A percentile compares a stretch with the other conserved stretches of the same genome.
Evolutionary conservation across 2,888 invertebrate species (phyloP).

Genomic region (Drosophila mettleri): DNA sequence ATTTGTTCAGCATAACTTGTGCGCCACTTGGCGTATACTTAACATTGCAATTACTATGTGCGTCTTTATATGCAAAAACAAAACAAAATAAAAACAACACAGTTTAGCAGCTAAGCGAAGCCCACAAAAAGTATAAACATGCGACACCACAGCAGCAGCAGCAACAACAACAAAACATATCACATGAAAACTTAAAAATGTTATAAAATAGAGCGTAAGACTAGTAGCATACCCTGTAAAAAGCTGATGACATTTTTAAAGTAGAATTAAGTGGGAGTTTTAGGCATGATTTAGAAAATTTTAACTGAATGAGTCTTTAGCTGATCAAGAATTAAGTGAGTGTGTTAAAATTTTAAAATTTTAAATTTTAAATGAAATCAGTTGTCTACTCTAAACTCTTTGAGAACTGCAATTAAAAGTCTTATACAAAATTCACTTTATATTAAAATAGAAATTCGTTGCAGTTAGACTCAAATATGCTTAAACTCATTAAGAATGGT

Average conservation of each 20-base stretch:
- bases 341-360: no score
- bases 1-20: constrained; percentile 20
- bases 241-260: rapidly evolving
- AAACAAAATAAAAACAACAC: constrained; percentile 16
- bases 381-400: not conserved
- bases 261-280: not conserved
- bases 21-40: constrained; percentile 53
- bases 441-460: no score
- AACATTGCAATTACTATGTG: constrained; percentile 48
- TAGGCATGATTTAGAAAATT: not conserved
- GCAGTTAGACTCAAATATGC: not conserved
- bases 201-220: not conserved
- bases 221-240: constrained; percentile 20
- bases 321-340: not conserved
- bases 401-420: not conserved
- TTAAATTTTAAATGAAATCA: no score
- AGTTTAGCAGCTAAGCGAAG: constrained; percentile 35
- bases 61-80: constrained; percentile 25
- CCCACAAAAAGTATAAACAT: constrained; percentile 34
- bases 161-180: constrained; percentile 2
- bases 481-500: not conserved
- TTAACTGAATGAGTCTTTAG: not conserved
- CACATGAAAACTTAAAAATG: constrained; percentile 15
- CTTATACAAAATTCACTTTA: no score
- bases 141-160: constrained; percentile 15